These are phyloP conservation scores for Leucopsar rothschildi DNA, from an alignment of 2,113 vertebrate genomes.

Conservation along the genomic window DNA sequence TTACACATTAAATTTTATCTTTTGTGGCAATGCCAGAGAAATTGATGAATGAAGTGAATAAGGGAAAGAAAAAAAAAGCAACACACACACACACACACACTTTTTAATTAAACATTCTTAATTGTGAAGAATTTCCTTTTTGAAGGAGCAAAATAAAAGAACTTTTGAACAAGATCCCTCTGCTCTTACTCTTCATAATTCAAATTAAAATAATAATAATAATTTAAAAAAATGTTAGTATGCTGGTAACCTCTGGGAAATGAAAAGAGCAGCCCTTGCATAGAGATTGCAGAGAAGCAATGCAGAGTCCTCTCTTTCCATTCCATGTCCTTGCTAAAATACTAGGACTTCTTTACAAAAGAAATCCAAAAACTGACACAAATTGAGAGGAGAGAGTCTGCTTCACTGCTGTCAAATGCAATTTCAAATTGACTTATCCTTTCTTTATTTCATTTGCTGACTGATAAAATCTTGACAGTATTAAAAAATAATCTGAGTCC, in stretches of 20 bases:
- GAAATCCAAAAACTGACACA: neutral
- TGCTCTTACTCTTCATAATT: conserved; percentile 17
- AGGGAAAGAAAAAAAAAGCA: neutral
- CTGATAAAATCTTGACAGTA: conserved; percentile 10
- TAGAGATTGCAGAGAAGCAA: neutral
- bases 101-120: conserved; percentile 33
- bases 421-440: conserved; percentile 34
- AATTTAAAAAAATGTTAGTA: neutral
- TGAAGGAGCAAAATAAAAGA: neutral
- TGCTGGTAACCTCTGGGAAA: conserved; percentile 43
- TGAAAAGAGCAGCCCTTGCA: conserved; percentile 12
- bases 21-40: neutral
- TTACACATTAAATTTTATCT: conserved; percentile 6
- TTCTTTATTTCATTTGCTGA: conserved; percentile 33
- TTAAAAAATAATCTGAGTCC: neutral
- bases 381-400: neutral
- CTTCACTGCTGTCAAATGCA: neutral
- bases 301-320: neutral
- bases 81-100: neutral
- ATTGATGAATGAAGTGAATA: neutral
- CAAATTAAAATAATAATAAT: conserved; percentile 10
- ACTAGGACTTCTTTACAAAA: neutral
- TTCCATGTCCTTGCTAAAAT: neutral
- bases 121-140: conserved; percentile 37
- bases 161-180: conserved; percentile 1